A percentile compares a stretch with the other conserved stretches of the same genome.
Conservation (phyloP, 1,140 invertebrate genomes). For the Branchinecta lindahli region DNA sequence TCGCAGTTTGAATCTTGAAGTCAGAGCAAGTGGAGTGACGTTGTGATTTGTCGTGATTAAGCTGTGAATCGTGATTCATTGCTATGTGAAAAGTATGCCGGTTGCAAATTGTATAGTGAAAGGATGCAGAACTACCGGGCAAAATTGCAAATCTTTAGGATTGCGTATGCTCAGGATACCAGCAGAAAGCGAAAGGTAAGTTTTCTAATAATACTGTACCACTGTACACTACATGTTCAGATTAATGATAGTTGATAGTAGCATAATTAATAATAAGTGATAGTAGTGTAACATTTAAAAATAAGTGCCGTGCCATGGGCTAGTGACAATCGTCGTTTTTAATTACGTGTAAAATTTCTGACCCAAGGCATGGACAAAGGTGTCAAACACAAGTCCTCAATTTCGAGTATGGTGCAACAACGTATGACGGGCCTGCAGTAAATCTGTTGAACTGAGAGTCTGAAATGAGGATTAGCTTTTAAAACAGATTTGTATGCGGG, state of each 20-base stretch:
- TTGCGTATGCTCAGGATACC: conserved; percentile 7
- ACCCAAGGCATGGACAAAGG: conserved; percentile 7
- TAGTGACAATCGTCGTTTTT: conserved; percentile 5
- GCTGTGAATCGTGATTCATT: background rate
- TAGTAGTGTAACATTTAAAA: conserved; percentile 6
- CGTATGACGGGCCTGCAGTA: background rate
- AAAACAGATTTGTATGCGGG: conserved; percentile 1
- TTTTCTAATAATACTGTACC: too few relatives aligned
- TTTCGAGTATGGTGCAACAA: conserved; percentile 5
- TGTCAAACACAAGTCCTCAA: conserved; percentile 5
- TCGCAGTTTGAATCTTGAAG: conserved; percentile 1
- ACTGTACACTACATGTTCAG: conserved; percentile 3
- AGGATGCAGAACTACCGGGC: too few relatives aligned
- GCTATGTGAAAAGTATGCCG: background rate
- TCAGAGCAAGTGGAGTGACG: background rate
- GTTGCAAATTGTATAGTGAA: background rate
- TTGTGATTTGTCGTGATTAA: background rate
- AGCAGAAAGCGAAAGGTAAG: background rate
- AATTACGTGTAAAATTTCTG: conserved; percentile 9
- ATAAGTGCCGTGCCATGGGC: conserved; percentile 3
- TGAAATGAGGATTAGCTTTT: conserved; percentile 2
- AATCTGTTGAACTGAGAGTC: conserved; percentile 8
- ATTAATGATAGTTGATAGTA: conserved; percentile 2
- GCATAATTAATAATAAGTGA: conserved; percentile 9
- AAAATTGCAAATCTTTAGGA: conserved; percentile 8